Evolutionary conservation across 2,888 invertebrate species (phyloP), one percentile per base, ranked within the genome.

Genomic region (Suillia variegata): DNA sequence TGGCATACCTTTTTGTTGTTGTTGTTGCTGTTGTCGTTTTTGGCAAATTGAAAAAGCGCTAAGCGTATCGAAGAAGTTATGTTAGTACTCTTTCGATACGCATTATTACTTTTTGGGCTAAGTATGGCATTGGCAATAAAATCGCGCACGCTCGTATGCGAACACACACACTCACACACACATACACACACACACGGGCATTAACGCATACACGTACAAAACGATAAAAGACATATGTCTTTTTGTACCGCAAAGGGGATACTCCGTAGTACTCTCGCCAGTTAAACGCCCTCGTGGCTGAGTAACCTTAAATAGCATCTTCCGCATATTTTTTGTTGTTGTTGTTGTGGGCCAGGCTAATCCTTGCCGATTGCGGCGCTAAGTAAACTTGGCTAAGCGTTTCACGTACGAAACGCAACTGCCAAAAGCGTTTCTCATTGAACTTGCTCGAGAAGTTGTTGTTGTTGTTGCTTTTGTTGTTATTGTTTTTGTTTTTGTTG

Each of bases 331-430:
- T 38, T 38, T 22, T 31, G 24, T 12, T 18, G 15, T 13, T 10
- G 15, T 52, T n/a, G 48, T 54, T 58, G 38, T 67, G n/a, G n/a
- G n/a, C n/a, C n/a, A n/a, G 67, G 70, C 70, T 75, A 73, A 75
- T 72, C 73, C 68, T 59, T 67, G 67, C 67, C 71, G 73, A 75
- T 72, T 74, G 70, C 72, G 65, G 63, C 62, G 58, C 49, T 33
- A 60, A 58, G 47, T 57, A 64, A 74, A 74, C 75, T 73, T 74
- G 67, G 61, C 67, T 71, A 75, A 72, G 67, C 75, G 67, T 72
- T 74, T 67, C 72, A 75, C 72, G 74, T 73, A 73, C 67, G 62
- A 70, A 59, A 66, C 6, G 6, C 6, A 65, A 61, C 66, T 61
- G 72, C 73, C 70, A 67, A 66, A 58, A 69, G 72, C 69, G 62